Evolutionary conservation across 1,140 invertebrate genomes (phyloP).

Genomic region (Aethina tumida): DNA sequence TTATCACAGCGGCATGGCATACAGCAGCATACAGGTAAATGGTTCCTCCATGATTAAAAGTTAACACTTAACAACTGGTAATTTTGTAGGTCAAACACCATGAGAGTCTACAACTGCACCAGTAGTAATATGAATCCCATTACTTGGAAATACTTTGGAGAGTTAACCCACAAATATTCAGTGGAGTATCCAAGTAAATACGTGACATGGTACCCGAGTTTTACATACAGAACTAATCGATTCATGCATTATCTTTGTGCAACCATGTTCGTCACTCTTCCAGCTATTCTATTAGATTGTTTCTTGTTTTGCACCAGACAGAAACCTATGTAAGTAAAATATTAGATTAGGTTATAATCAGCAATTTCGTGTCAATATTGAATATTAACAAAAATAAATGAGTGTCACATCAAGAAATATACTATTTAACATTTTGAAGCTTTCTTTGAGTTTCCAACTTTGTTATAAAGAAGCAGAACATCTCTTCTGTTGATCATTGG

Average conservation of each 20-base stretch:
- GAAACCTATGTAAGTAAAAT: constrained; percentile 63
- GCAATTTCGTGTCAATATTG: background rate
- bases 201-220: constrained; percentile 79
- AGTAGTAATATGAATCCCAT: constrained; percentile 76
- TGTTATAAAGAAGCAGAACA: no score
- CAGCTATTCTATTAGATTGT: constrained; percentile 69
- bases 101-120: constrained; percentile 86
- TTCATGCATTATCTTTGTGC: constrained; percentile 61
- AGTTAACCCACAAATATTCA: constrained; percentile 57
- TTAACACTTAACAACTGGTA: background rate
- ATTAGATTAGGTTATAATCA: constrained; percentile 4
- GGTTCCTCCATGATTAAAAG: background rate
- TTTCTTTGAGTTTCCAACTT: no score
- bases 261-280: constrained; percentile 63
- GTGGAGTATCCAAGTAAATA: constrained; percentile 67
- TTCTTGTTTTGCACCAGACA: constrained; percentile 56
- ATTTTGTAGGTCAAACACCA: constrained; percentile 38
- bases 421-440: no score
- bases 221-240: constrained; percentile 63
- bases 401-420: no score
- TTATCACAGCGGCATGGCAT: constrained; percentile 77
- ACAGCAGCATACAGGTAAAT: constrained; percentile 47
- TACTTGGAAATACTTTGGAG: constrained; percentile 69
- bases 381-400: constrained; percentile 7
- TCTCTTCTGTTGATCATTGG: no score